Percentiles rank a stretch among this genome's conserved stretches.
Conservation (phyloP, 2,797 vertebrate species). For the Darevskia mixta region DNA sequence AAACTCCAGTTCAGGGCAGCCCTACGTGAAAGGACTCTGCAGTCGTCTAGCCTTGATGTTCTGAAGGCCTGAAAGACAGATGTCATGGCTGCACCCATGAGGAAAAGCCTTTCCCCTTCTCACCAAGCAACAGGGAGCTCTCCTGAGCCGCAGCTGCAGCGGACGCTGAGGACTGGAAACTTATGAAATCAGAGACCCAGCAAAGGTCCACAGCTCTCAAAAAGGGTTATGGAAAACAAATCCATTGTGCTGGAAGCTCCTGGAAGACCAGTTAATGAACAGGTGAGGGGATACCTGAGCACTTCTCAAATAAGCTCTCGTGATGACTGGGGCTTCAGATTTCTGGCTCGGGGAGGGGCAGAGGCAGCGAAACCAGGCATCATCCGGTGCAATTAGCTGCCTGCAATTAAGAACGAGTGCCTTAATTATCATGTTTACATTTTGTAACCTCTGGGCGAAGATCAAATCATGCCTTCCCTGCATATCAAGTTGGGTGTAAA, state of each 20-base stretch:
- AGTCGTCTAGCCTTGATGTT: background rate
- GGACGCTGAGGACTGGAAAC: background rate
- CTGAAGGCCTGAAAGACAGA: background rate
- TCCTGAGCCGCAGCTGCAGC: background rate
- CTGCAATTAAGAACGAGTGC: conserved; percentile 64
- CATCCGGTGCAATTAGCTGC: conserved; percentile 61
- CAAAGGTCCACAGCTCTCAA: background rate
- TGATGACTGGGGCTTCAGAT: conserved; percentile 22
- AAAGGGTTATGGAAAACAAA: background rate
- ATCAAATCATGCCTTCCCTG: conserved; percentile 45
- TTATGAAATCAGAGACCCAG: background rate
- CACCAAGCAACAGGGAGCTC: too few species aligned
- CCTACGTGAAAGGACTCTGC: background rate
- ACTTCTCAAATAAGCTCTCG: conserved; percentile 22
- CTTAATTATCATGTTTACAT: conserved; percentile 72
- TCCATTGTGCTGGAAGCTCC: background rate
- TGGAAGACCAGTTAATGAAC: conserved; percentile 8
- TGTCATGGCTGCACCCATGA: background rate
- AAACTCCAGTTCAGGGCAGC: background rate
- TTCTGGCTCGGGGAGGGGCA: conserved; percentile 15
- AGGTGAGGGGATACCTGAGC: conserved; percentile 26
- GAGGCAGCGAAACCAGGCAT: conserved; percentile 52
- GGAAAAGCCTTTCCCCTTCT: background rate
- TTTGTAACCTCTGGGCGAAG: conserved; percentile 39
- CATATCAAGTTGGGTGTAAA: conserved; percentile 41